Base-by-base conservation (phyloP, 2,113 vertebrate species). In the Colossoma macropomum region DNA sequence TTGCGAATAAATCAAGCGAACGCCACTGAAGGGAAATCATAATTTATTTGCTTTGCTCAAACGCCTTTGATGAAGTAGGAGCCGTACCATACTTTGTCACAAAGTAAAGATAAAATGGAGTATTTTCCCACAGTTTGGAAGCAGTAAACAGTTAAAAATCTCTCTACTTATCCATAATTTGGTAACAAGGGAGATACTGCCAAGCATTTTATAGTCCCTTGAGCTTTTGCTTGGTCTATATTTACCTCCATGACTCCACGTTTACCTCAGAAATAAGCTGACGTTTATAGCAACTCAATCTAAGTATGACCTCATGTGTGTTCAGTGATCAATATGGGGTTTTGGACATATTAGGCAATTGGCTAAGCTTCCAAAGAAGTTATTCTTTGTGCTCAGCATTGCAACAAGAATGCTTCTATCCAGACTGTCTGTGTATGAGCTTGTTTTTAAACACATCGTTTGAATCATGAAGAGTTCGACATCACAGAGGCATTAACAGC, bases 221-320 rank as follows among this genome's bases (percentile, higher is more conserved):
- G 73, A 71, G 34, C 68, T 68, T 60, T 76, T 73, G 60, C 63
- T 65, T 62, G 75, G 50, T 85, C 80, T 88, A 84, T 90, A 89
- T 89, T 89, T 89, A 85, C 83, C 80, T 80, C 70, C 79, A 75
- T 72, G 82, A 90, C 76, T 82, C 88, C 85, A 90, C 85, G 86
- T 90, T 91, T 88, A 87, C 56, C 70, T 88, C 76, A 82, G 82
- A 69, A 52, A 79, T 84, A 85, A 68, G 41, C 75, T 73, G 75
- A 23, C 10, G 74, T 90, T 91, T 87, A 86, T 59, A 71, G 28
- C 77, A 45, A 65, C 80, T 41, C 50, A 74, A 70, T 62, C 54
- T 75, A 30, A 60, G 48, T 84, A 76, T 74, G 79, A 82, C 45
- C 38, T 76, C 48, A 75, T 60, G 13, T n/a, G 15, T 62, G 2